Percentiles rank a stretch among this genome's conserved stretches.
Conservation (phyloP, 2,113 vertebrate species). For the Coryphaenoides rupestris region DNA sequence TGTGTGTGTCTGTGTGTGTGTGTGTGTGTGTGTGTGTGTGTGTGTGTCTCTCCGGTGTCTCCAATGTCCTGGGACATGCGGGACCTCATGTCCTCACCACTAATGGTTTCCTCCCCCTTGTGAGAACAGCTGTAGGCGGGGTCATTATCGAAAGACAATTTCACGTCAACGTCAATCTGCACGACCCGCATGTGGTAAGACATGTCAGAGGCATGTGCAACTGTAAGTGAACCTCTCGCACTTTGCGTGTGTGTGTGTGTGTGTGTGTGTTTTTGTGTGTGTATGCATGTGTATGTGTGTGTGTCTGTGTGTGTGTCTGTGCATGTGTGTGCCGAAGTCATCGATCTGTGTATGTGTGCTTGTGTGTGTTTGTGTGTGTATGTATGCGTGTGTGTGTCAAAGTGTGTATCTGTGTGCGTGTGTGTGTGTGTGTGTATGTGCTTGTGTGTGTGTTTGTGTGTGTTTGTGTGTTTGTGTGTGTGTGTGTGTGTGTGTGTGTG, state of each 20-base stretch:
- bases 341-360: too few species aligned
- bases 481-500: not conserved
- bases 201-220: not conserved
- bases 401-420: not conserved
- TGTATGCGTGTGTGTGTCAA: not conserved
- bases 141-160: not conserved
- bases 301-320: not conserved
- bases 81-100: not conserved
- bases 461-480: too few species aligned
- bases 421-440: not conserved
- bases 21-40: too few species aligned
- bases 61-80: too few species aligned
- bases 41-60: too few species aligned
- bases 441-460: too few species aligned
- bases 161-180: not conserved
- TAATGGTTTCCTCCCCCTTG: slow-evolving; percentile 28
- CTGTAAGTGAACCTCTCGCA: not conserved
- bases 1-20: too few species aligned
- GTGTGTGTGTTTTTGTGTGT: not conserved
- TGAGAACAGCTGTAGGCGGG: slow-evolving; percentile 15
- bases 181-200: not conserved
- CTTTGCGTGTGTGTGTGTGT: not conserved
- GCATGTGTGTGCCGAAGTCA: not conserved
- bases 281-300: not conserved
- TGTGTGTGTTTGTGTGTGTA: not conserved